A percentile compares a stretch with the other conserved stretches of the same genome.
Evolutionary conservation across 2,113 vertebrate species (phyloP).

Genomic region (Eptesicus fuscus): DNA sequence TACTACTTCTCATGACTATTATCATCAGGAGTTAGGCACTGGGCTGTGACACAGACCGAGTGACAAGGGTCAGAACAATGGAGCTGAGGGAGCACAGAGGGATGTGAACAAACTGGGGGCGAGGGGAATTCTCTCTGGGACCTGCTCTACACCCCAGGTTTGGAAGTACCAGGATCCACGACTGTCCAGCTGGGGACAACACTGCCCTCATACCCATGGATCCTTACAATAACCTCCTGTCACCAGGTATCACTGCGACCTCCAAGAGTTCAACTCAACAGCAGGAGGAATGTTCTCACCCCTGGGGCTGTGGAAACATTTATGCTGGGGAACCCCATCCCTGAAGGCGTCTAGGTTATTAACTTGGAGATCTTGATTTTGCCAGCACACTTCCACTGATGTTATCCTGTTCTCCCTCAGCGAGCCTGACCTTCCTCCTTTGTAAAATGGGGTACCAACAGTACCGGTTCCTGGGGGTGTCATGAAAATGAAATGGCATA

Average conservation of each 20-base stretch:
- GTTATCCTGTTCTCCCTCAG: not conserved
- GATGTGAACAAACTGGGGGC: not conserved
- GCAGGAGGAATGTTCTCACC: not conserved
- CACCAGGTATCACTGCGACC: not conserved
- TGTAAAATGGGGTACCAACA: not conserved
- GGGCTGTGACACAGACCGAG: not conserved
- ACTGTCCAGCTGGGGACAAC: not conserved
- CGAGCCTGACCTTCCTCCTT: not conserved
- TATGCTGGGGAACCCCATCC: not conserved
- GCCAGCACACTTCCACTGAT: not conserved
- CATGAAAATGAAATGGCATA: not conserved
- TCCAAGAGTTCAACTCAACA: not conserved
- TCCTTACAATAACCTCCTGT: not conserved
- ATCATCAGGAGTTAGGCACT: not conserved
- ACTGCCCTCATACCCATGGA: not conserved
- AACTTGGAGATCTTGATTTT: not conserved
- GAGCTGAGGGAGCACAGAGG: not conserved
- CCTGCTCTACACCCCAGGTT: not conserved
- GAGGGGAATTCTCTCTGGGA: not conserved
- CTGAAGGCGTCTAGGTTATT: not conserved
- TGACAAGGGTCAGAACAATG: not conserved
- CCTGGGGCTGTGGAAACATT: not conserved
- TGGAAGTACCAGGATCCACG: not conserved
- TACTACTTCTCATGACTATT: not conserved
- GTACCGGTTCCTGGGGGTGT: not conserved